These are phyloP conservation scores for Crambe crambe DNA, from an alignment of 37 sponge, comb jelly and placozoan genomes.

Conservation along the genomic window DNA sequence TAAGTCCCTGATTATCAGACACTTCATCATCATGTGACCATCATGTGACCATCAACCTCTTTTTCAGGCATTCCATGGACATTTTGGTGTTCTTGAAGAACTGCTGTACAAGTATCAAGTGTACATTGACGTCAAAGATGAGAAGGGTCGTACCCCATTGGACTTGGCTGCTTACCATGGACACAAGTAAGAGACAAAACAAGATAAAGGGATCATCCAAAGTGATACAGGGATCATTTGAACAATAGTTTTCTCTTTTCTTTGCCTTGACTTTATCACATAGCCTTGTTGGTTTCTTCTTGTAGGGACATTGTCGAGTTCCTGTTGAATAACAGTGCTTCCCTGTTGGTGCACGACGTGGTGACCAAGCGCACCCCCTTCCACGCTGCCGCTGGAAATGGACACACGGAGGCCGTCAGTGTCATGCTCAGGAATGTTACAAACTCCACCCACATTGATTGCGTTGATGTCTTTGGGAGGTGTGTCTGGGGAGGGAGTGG, in stretches of 20 bases:
- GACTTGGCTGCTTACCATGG: slow-evolving; percentile 86
- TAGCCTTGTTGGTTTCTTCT: not conserved
- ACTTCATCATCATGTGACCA: too few species aligned
- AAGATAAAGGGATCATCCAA: too few species aligned
- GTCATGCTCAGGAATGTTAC: slow-evolving; percentile 59
- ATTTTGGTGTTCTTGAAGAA: slow-evolving; percentile 70
- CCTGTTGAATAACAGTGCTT: slow-evolving; percentile 59
- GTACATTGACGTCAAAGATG: slow-evolving; percentile 72
- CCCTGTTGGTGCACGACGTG: slow-evolving; percentile 62
- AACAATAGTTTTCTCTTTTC: not conserved
- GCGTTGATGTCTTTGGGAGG: slow-evolving; percentile 61
- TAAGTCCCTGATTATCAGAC: slow-evolving; percentile 21
- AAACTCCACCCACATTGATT: slow-evolving; percentile 60
- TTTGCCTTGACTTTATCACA: not conserved
- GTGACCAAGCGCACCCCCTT: slow-evolving; percentile 77
- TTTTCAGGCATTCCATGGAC: slow-evolving; percentile 77
- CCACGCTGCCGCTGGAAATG: slow-evolving; percentile 86
- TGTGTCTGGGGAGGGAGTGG: slow-evolving; percentile 5
- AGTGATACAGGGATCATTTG: not conserved
- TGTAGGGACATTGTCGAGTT: slow-evolving; percentile 73
- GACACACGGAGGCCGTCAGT: slow-evolving; percentile 63
- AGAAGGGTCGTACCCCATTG: slow-evolving; percentile 82
- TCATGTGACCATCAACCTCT: too few species aligned
- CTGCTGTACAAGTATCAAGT: slow-evolving; percentile 58
- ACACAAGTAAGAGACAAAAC: slow-evolving; percentile 58